phyloP scores from a whole-genome alignment of 1,140 invertebrate species.

The Heliconius hermathena region DNA sequence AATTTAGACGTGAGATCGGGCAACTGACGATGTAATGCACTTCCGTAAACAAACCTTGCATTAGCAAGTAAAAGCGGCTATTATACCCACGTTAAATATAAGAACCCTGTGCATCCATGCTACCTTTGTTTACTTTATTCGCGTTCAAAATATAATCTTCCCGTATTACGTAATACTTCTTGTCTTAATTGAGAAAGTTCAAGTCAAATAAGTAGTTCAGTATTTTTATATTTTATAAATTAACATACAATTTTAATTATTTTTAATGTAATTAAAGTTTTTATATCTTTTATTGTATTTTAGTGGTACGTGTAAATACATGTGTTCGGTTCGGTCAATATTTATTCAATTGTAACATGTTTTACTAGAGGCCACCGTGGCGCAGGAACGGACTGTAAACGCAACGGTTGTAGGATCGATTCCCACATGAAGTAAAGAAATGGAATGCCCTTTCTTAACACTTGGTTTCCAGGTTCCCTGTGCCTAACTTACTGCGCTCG shows the following conservation, averaged over 20 bases:
- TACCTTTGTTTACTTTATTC: constrained; percentile 10
- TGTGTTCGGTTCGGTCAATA: background rate
- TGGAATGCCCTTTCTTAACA: too few species aligned
- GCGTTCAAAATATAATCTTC: constrained; percentile 24
- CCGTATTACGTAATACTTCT: constrained; percentile 16
- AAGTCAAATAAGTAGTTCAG: background rate
- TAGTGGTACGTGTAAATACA: background rate
- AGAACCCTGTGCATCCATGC: constrained; percentile 11
- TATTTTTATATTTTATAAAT: background rate
- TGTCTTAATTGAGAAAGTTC: background rate
- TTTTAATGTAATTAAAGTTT: background rate
- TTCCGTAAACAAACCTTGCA: constrained; percentile 65
- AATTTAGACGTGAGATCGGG: constrained; percentile 34
- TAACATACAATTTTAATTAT: background rate
- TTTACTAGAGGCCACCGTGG: too few species aligned
- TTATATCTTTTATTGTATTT: background rate
- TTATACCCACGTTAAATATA: constrained; percentile 18
- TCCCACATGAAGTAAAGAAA: too few species aligned
- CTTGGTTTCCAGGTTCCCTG: too few species aligned
- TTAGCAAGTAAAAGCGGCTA: constrained; percentile 28
- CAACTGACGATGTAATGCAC: constrained; percentile 36
- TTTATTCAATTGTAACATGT: background rate
- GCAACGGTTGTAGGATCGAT: too few species aligned
- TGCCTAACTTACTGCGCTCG: too few species aligned
- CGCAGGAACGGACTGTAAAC: too few species aligned